Evolutionary conservation across 2,888 invertebrate species (phyloP).

Genomic region (Zele albiditarsus): DNA sequence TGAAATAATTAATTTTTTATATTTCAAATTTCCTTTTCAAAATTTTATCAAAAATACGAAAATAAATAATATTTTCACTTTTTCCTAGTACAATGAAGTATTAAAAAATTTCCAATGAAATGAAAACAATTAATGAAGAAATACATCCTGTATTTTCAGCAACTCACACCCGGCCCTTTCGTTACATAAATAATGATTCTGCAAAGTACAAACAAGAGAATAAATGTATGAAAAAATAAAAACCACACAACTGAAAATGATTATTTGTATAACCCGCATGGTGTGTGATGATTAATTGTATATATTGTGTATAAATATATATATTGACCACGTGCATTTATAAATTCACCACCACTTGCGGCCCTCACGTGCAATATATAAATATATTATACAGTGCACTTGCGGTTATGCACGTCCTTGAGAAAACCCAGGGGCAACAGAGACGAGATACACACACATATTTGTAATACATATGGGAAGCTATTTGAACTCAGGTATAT

Average conservation of each 20-base stretch:
- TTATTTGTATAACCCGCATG: constrained; percentile 36
- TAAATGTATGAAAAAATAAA: neutral
- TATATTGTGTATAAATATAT: neutral
- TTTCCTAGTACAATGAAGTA: neutral
- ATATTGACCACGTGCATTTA: constrained; percentile 34
- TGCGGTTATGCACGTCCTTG: constrained; percentile 42
- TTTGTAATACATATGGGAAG: constrained; percentile 28
- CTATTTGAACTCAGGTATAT: constrained; percentile 9
- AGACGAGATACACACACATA: constrained; percentile 17
- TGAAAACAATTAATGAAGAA: neutral
- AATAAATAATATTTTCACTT: neutral
- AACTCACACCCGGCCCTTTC: too few relatives aligned
- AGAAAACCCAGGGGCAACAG: constrained; percentile 26
- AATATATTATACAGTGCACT: constrained; percentile 22
- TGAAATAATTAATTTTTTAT: too few relatives aligned
- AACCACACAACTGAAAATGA: neutral
- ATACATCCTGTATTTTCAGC: neutral
- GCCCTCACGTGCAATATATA: constrained; percentile 44
- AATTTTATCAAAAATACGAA: too few relatives aligned
- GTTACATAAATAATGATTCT: too few relatives aligned
- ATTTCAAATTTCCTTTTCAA: too few relatives aligned
- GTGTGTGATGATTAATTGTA: neutral
- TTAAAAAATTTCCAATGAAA: neutral
- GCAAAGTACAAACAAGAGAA: neutral
- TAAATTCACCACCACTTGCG: neutral